phyloP scores from a whole-genome alignment of 92 coral and sea anemone genomes.

The Epizoanthus ramosus region DNA sequence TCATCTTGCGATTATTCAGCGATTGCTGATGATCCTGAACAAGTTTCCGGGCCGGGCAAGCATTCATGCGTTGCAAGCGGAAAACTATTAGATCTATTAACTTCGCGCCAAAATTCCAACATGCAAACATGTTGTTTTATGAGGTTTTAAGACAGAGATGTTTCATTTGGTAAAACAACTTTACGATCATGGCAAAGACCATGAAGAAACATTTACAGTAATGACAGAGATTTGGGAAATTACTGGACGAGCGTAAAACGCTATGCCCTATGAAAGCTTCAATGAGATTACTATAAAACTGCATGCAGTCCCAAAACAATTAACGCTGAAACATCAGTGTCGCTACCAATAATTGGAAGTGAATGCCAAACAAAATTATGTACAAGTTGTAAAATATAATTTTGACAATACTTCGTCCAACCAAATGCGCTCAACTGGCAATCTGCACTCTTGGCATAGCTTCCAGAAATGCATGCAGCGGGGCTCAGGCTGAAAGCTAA shows the following conservation, averaged over 20 bases:
- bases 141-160: neutral
- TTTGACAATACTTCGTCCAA: neutral
- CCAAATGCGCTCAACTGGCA: conserved; percentile 10
- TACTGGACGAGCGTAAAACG: neutral
- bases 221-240: neutral
- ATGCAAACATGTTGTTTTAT: neutral
- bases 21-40: neutral
- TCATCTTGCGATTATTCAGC: neutral
- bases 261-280: neutral
- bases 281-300: conserved; percentile 18
- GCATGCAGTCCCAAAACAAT: conserved; percentile 23
- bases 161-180: neutral
- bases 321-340: neutral
- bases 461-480: too few species aligned
- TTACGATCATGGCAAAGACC: neutral
- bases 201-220: neutral
- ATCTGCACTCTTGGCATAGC: neutral
- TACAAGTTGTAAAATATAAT: neutral
- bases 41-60: neutral
- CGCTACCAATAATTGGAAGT: neutral
- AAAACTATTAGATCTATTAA: conserved; percentile 7
- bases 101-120: conserved; percentile 39
- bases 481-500: conserved; percentile 6
- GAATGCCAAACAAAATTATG: neutral
- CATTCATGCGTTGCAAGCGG: conserved; percentile 26